These are phyloP conservation scores for Saccostrea echinata DNA, from an alignment of 1,140 invertebrate species.

Conservation along the genomic window DNA sequence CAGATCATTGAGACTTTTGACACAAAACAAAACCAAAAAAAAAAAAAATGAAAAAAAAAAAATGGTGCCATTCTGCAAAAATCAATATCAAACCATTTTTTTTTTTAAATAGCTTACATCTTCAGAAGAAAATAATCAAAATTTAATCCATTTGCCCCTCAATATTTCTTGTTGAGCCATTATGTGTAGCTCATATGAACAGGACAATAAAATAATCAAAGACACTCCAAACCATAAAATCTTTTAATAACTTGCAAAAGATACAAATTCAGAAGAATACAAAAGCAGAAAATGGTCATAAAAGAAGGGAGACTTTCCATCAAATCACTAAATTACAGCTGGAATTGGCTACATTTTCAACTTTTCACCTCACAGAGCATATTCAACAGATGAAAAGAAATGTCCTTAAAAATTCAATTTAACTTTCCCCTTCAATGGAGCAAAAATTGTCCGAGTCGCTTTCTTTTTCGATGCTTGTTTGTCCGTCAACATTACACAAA, in stretches of 20 bases:
- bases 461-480: constrained; percentile 15
- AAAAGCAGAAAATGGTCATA: neutral
- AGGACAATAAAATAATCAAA: neutral
- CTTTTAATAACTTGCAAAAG: constrained; percentile 30
- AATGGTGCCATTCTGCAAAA: neutral
- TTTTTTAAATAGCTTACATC: neutral
- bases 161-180: neutral
- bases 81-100: neutral
- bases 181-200: neutral
- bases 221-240: constrained; percentile 11
- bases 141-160: neutral
- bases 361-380: constrained; percentile 29
- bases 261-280: neutral
- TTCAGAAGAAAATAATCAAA: neutral
- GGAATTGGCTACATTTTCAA: constrained; percentile 33
- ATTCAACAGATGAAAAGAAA: constrained; percentile 32
- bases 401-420: constrained; percentile 22
- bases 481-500: constrained; percentile 26
- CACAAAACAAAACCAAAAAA: neutral
- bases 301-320: neutral
- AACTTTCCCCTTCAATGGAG: constrained; percentile 21
- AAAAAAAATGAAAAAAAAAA: too few relatives aligned
- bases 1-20: neutral
- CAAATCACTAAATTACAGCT: constrained; percentile 36
- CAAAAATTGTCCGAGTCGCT: neutral